Conservation (phyloP, 2,888 invertebrate species). For the Criorhina ranunculi region DNA sequence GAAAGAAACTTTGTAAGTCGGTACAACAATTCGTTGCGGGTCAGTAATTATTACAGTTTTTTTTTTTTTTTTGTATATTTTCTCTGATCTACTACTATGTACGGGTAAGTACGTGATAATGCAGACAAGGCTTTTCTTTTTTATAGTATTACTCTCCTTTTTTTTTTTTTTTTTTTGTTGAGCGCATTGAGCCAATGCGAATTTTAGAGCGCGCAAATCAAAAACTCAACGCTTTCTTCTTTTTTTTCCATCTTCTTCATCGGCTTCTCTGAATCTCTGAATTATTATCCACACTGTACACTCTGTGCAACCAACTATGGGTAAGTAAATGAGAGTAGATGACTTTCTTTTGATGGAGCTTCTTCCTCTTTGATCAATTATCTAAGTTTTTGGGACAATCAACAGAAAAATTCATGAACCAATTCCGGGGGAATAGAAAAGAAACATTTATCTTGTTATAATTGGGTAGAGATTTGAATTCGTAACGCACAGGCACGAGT, state of each 20-base stretch:
- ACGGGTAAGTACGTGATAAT: constrained; percentile 59
- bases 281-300: constrained; percentile 30
- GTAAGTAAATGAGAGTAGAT: constrained; percentile 36
- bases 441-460: constrained; percentile 13
- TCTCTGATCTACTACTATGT: constrained; percentile 23
- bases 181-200: constrained; percentile 73
- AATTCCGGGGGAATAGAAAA: constrained; percentile 25
- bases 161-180: constrained; percentile 37
- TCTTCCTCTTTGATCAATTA: constrained; percentile 52
- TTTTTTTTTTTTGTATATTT: constrained; percentile 50
- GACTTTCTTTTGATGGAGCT: constrained; percentile 50
- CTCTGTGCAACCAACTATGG: constrained; percentile 24
- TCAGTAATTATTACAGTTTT: constrained; percentile 71
- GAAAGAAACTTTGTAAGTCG: constrained; percentile 67
- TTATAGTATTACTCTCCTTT: constrained; percentile 23
- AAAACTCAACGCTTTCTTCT: constrained; percentile 76
- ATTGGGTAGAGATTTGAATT: constrained; percentile 42
- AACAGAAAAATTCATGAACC: constrained; percentile 33
- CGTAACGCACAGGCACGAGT: constrained; percentile 52
- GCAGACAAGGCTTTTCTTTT: constrained; percentile 38
- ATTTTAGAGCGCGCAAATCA: constrained; percentile 74
- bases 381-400: constrained; percentile 35
- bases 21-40: constrained; percentile 75
- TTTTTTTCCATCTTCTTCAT: constrained; percentile 29
- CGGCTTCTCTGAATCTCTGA: constrained; percentile 10